Conservation (phyloP, 2,888 invertebrate species). For the Nipponacmea schrenckii region DNA sequence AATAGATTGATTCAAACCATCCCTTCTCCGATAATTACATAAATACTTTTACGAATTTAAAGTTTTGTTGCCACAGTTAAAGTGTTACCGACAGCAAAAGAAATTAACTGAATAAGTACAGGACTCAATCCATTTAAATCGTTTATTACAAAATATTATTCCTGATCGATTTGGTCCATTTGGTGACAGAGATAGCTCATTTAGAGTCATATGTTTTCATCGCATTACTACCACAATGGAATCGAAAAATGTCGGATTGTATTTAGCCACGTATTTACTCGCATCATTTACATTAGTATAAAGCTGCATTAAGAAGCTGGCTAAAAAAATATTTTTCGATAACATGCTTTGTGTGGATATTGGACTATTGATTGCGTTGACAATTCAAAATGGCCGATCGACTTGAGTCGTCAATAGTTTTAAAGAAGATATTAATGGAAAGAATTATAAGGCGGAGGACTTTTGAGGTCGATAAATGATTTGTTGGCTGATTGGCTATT, state of each 20-base stretch:
- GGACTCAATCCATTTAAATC: too few relatives aligned
- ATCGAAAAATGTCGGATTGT: background rate
- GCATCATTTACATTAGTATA: background rate
- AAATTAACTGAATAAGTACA: too few relatives aligned
- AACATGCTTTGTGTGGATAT: background rate
- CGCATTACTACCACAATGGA: background rate
- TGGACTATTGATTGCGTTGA: too few relatives aligned
- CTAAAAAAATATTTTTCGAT: background rate
- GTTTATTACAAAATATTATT: too few relatives aligned
- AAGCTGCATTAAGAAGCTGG: background rate
- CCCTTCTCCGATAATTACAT: too few relatives aligned
- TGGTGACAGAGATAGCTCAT: background rate
- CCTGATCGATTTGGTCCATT: too few relatives aligned
- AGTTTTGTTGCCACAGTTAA: too few relatives aligned
- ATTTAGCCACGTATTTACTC: background rate
- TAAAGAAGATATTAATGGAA: background rate
- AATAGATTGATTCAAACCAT: too few relatives aligned
- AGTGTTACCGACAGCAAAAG: too few relatives aligned
- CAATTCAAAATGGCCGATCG: too few relatives aligned
- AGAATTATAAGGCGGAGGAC: conserved; percentile 1
- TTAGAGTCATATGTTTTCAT: background rate
- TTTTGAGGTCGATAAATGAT: background rate
- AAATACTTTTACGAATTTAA: too few relatives aligned
- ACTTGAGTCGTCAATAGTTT: too few relatives aligned
- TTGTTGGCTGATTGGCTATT: background rate